phyloP scores from a whole-genome alignment of 2,113 vertebrate genomes.

The Channa argus region DNA sequence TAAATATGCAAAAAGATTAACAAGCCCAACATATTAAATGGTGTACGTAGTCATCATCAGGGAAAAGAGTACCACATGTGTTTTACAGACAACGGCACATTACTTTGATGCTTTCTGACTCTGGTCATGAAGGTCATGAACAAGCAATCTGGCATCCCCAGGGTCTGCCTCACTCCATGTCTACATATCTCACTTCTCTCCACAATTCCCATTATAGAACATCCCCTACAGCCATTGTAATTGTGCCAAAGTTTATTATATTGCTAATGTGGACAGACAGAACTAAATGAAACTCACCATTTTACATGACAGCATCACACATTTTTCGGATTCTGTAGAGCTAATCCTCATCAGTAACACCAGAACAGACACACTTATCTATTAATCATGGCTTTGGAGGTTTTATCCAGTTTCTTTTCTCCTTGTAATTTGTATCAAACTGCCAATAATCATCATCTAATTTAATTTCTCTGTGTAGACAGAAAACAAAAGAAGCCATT shows the following conservation, averaged over 20 bases:
- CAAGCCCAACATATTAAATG: too few relatives aligned
- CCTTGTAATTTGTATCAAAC: too few relatives aligned
- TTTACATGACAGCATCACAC: slow-evolving; percentile 1
- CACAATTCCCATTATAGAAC: slow-evolving; percentile 36
- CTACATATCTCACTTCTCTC: slow-evolving; percentile 39
- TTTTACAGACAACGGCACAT: neutral
- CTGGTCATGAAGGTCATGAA: slow-evolving; percentile 9
- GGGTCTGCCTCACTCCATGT: slow-evolving; percentile 3
- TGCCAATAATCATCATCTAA: neutral
- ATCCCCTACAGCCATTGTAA: slow-evolving; percentile 45
- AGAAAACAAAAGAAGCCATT: neutral
- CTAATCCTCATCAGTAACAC: neutral
- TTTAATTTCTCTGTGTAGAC: neutral
- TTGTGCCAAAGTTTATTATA: slow-evolving; percentile 36
- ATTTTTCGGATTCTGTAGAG: neutral
- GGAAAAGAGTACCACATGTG: neutral
- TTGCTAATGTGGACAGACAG: slow-evolving; percentile 49
- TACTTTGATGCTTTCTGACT: too few relatives aligned
- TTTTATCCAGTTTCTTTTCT: too few relatives aligned
- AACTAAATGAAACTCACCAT: slow-evolving; percentile 12
- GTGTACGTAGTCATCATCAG: too few relatives aligned
- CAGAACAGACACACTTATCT: neutral
- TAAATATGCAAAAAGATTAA: too few relatives aligned
- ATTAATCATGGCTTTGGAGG: too few relatives aligned
- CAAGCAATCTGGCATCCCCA: slow-evolving; percentile 10